phyloP scores from a whole-genome alignment of 64 coral and sea anemone species.

The Exaiptasia diaphana region DNA sequence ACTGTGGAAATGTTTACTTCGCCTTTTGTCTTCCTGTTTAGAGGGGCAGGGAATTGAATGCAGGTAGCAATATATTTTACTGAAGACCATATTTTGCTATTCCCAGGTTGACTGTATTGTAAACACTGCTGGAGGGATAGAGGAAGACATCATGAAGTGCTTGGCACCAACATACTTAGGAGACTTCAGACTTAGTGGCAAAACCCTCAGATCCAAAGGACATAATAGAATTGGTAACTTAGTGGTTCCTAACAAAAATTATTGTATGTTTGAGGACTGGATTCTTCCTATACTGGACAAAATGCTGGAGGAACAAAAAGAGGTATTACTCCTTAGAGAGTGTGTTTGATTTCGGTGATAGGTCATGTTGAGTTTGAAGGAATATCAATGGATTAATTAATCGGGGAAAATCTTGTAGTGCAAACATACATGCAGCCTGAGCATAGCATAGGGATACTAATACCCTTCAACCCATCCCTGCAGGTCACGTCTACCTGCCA shows the following conservation, averaged over 20 bases:
- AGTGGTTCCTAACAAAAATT: slow-evolving; percentile 89
- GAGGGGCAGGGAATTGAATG: too few species aligned
- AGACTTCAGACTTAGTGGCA: slow-evolving; percentile 70
- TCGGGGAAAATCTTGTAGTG: too few species aligned
- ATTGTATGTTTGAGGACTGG: slow-evolving; percentile 88
- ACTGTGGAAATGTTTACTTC: too few species aligned
- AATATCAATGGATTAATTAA: too few species aligned
- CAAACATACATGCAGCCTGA: too few species aligned
- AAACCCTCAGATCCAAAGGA: slow-evolving; percentile 62
- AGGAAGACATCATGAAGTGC: slow-evolving; percentile 96
- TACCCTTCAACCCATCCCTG: too few species aligned
- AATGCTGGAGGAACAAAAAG: slow-evolving; percentile 82
- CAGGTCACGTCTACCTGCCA: too few species aligned
- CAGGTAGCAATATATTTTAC: too few species aligned
- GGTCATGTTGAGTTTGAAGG: not conserved
- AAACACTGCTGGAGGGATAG: slow-evolving; percentile 91
- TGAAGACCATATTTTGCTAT: too few species aligned
- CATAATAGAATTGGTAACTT: slow-evolving; percentile 96
- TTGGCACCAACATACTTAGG: slow-evolving; percentile 92
- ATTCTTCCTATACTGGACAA: slow-evolving; percentile 77
- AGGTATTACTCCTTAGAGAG: too few species aligned
- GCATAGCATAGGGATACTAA: too few species aligned
- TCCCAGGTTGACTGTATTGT: slow-evolving; percentile 84
- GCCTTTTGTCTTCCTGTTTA: too few species aligned
- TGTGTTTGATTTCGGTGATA: not conserved